Evolutionary conservation across 2,888 invertebrate species (phyloP), one percentile per base, ranked within the genome.

Genomic region (Fragum sueziense): DNA sequence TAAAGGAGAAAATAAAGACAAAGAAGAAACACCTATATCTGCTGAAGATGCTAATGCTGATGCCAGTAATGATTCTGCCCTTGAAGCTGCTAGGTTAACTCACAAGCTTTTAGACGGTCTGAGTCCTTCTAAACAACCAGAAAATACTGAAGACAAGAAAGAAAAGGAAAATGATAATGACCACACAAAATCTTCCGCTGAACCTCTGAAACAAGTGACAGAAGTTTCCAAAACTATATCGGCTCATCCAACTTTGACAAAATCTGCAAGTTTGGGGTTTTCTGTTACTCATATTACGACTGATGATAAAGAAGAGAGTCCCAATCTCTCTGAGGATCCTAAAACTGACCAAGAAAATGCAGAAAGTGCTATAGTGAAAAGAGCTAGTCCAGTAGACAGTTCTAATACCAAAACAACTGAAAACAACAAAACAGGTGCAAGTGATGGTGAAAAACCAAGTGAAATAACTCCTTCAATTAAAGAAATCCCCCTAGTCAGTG

Each of bases 61-160:
- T 17, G 69, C 47, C 31, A 65, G 70, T 20, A 70, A 47, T 71
- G 74, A 61, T 22, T 75, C 74, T 25, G 62, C 77, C 7, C 57
- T 74, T 29, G 82, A 83, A 77, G 79, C 82, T 31, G 65, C 79
- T 22, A 83, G 41, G 25, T 61, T 62, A 11, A 69, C 80, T 17
- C 77, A 79, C 59, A 67, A 69, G 6, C 37, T 83, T 31, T 33
- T 83, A 29, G 77, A 79, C 20, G 77, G 80, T 22, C 57, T 83
- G 20, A 80, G 79, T 73, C 82, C 82, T 37, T 62, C 62, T 22
- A 83, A 80, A 75, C 34, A 27, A 51, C 22, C 27, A 51, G 47
- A 47, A 14, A 47, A 47, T 47, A 47, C 14, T 4, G 20, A 47
- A n/a, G 47, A 47, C 47, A 47, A 47, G n/a, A 47, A 14, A 14